phyloP scores from a whole-genome alignment of 2,797 vertebrate species.

The Fratercula arctica region DNA sequence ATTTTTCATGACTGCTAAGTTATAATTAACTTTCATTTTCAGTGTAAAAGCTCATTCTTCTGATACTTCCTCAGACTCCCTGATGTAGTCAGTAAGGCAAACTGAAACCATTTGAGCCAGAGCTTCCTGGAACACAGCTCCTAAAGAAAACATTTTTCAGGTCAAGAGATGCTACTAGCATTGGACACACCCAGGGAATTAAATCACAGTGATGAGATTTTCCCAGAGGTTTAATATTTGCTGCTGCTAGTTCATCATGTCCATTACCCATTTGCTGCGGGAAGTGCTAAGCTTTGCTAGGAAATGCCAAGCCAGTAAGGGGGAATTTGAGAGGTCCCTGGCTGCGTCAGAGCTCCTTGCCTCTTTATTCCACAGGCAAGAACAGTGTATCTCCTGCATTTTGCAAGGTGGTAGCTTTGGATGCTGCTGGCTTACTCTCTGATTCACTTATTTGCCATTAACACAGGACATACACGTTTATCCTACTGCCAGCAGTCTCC shows the following conservation, averaged over 20 bases:
- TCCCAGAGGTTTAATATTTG: background rate
- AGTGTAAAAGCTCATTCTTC: background rate
- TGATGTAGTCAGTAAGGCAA: background rate
- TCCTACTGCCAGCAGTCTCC: fast-evolving
- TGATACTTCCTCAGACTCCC: background rate
- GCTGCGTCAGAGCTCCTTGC: background rate
- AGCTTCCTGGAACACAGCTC: background rate
- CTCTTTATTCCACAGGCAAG: background rate
- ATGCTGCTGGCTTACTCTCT: background rate
- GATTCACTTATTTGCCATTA: background rate
- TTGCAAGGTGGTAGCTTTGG: background rate
- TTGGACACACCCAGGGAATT: background rate
- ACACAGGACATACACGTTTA: background rate
- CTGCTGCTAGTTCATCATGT: fast-evolving
- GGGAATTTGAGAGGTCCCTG: background rate
- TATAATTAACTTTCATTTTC: background rate
- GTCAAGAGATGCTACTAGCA: background rate
- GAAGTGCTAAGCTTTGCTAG: background rate
- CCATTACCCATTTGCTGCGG: background rate
- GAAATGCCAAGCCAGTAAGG: background rate
- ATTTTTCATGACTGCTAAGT: background rate
- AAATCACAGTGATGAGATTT: background rate
- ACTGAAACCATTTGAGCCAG: background rate
- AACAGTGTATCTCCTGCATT: background rate
- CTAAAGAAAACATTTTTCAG: background rate